Conservation (phyloP, 2,797 vertebrate species). For the Bradypus variegatus region DNA sequence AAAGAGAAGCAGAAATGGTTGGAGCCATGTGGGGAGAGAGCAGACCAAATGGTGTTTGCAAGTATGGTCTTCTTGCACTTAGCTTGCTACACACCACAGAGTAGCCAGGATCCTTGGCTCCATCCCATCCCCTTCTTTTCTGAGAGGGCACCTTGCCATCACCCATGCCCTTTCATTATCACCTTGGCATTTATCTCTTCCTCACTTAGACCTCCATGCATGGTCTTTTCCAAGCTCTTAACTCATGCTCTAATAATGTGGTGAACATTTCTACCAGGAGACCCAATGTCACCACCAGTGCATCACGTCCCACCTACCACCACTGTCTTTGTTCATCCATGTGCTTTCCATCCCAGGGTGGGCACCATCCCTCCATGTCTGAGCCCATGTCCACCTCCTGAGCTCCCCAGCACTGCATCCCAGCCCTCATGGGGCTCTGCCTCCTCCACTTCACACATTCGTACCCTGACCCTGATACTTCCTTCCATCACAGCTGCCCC, state of each 20-base stretch:
- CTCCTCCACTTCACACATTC: not conserved
- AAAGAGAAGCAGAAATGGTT: not conserved
- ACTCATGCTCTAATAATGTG: not conserved
- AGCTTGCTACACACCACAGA: not conserved
- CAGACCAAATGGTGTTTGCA: not conserved
- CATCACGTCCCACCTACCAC: not conserved
- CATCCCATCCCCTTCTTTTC: not conserved
- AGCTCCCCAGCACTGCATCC: not conserved
- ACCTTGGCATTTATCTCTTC: not conserved
- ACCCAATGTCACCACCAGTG: too few relatives aligned
- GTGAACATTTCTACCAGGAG: not conserved
- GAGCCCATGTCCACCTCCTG: too few relatives aligned
- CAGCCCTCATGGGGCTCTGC: conserved; percentile 29
- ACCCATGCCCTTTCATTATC: not conserved
- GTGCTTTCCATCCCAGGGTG: not conserved
- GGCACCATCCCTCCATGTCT: not conserved
- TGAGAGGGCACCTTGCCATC: not conserved
- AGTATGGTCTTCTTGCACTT: not conserved
- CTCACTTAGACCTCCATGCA: not conserved
- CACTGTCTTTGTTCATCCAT: not conserved
- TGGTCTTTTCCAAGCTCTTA: not conserved
- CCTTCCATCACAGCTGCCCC: not conserved
- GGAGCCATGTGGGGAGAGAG: not conserved
- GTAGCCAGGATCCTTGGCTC: not conserved
- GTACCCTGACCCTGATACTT: not conserved